These are phyloP conservation scores for Percopsis omiscomaycus DNA, from an alignment of 2,797 vertebrate genomes.

Conservation along the genomic window DNA sequence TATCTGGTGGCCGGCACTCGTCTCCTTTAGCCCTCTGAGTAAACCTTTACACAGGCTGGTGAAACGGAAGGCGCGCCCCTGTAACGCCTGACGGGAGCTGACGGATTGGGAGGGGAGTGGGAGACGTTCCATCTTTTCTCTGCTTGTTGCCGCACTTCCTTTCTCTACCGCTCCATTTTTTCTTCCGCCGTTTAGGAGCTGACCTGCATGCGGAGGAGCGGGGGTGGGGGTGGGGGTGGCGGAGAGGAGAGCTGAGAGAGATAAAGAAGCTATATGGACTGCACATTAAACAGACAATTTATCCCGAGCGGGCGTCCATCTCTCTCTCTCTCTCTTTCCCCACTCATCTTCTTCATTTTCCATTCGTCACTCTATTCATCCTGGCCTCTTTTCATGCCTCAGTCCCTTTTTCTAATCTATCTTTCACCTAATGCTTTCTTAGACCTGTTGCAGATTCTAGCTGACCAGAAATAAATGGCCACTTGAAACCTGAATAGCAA, in stretches of 20 bases:
- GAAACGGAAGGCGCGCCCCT: slow-evolving; percentile 57
- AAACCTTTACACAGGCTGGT: slow-evolving; percentile 71
- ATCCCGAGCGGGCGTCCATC: slow-evolving; percentile 54
- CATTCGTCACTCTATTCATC: slow-evolving; percentile 60
- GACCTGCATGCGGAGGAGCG: slow-evolving; percentile 71
- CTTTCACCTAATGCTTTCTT: slow-evolving; percentile 34
- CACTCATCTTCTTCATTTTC: slow-evolving; percentile 57
- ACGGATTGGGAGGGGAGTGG: slow-evolving; percentile 71
- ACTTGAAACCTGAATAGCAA: slow-evolving; percentile 50
- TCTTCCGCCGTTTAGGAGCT: slow-evolving; percentile 55
- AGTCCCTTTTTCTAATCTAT: slow-evolving; percentile 35
- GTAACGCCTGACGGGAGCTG: slow-evolving; percentile 42
- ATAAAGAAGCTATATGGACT: slow-evolving; percentile 69
- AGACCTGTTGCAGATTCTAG: slow-evolving; percentile 47
- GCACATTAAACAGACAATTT: slow-evolving; percentile 66
- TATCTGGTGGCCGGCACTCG: slow-evolving; percentile 65
- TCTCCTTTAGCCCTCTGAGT: slow-evolving; percentile 66
- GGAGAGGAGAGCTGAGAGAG: slow-evolving; percentile 60
- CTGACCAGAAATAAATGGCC: slow-evolving; percentile 46
- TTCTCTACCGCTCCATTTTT: slow-evolving; percentile 54
- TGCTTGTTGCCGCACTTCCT: slow-evolving; percentile 43
- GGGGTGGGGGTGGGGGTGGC: slow-evolving; percentile 37
- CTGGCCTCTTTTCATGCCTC: slow-evolving; percentile 43
- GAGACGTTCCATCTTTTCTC: slow-evolving; percentile 68
- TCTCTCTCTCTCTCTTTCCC: slow-evolving; percentile 34